phyloP scores from a whole-genome alignment of 2,888 invertebrate species.

The Xestia rhomboidea region DNA sequence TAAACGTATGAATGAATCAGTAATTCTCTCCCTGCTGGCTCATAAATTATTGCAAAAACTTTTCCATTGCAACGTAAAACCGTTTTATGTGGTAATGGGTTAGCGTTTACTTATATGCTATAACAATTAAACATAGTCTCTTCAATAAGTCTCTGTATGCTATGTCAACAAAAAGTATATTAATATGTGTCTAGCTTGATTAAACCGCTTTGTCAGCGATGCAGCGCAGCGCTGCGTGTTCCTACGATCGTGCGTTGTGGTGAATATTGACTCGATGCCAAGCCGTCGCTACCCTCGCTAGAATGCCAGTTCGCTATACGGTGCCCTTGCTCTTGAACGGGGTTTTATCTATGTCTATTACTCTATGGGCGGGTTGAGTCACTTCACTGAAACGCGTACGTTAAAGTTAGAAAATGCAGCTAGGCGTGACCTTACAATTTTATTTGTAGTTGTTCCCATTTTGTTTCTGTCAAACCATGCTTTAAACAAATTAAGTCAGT shows the following conservation, averaged over 20 bases:
- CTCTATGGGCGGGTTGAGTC: conserved; percentile 9
- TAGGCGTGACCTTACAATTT: neutral
- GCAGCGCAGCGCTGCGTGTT: conserved; percentile 16
- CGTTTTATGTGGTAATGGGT: neutral
- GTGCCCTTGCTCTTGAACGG: conserved; percentile 48
- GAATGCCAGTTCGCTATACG: conserved; percentile 17
- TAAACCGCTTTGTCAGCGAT: conserved; percentile 14
- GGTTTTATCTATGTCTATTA: conserved; percentile 1
- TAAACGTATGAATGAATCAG: neutral
- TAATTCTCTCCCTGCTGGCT: neutral
- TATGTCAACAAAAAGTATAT: conserved; percentile 8
- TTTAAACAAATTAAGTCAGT: neutral
- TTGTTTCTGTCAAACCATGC: neutral
- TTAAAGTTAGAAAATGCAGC: conserved; percentile 12
- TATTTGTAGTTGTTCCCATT: neutral
- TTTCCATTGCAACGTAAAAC: neutral
- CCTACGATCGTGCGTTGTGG: neutral
- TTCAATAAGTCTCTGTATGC: no score
- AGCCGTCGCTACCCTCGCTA: conserved; percentile 35
- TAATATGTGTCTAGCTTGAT: conserved; percentile 11
- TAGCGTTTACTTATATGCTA: neutral
- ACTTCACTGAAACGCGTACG: conserved; percentile 17
- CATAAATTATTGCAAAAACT: neutral
- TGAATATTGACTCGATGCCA: conserved; percentile 47
- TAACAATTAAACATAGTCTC: conserved; percentile 2